Conservation (phyloP, 2,888 invertebrate species). For the Panopea generosa region DNA sequence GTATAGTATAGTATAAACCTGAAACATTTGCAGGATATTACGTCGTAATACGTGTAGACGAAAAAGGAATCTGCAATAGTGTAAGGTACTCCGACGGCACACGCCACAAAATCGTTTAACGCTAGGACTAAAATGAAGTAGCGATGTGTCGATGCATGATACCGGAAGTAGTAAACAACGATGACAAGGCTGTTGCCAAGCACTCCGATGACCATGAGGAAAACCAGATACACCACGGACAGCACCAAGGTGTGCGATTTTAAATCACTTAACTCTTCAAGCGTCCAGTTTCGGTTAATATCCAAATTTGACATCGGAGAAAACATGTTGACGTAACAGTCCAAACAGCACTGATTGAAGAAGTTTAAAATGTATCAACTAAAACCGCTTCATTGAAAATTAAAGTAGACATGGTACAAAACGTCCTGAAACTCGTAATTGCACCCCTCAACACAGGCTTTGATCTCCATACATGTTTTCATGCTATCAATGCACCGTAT, state of each 20-base stretch:
- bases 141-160: conserved; percentile 46
- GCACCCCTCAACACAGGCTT: too few relatives aligned
- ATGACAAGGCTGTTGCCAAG: conserved; percentile 47
- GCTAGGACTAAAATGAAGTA: conserved; percentile 56
- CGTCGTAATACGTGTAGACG: conserved; percentile 46
- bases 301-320: conserved; percentile 23
- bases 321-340: too few relatives aligned
- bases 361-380: too few relatives aligned
- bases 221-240: conserved; percentile 43
- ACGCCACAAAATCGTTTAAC: conserved; percentile 52
- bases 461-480: too few relatives aligned
- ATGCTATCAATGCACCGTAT: too few relatives aligned
- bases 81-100: conserved; percentile 50
- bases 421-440: too few relatives aligned
- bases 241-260: conserved; percentile 34
- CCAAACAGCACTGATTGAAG: too few relatives aligned
- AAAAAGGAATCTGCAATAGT: conserved; percentile 48
- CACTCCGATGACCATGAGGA: conserved; percentile 41
- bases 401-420: too few relatives aligned
- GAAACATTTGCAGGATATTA: conserved; percentile 45
- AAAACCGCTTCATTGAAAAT: too few relatives aligned
- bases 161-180: conserved; percentile 52
- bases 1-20: conserved; percentile 55
- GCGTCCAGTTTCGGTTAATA: conserved; percentile 33
- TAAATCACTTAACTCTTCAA: conserved; percentile 35